phyloP scores from a whole-genome alignment of 2,797 vertebrate genomes.

The Muscicapa striata region DNA sequence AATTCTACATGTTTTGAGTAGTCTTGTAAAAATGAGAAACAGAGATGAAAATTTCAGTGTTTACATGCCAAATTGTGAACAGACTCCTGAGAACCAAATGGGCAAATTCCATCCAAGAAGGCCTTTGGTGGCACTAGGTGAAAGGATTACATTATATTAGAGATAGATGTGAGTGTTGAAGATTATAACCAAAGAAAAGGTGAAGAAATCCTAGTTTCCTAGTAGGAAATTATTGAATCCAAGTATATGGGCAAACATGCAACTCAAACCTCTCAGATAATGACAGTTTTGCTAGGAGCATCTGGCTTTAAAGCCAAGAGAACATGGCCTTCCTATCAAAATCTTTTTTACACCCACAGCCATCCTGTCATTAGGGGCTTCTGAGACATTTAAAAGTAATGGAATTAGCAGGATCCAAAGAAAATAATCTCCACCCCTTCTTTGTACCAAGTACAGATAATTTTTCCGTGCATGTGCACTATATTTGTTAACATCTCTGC shows the following conservation, averaged over 20 bases:
- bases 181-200: not conserved
- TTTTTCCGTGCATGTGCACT: not conserved
- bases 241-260: not conserved
- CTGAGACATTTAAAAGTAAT: not conserved
- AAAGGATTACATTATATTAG: not conserved
- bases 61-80: not conserved
- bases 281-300: not conserved
- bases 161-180: not conserved
- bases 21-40: not conserved
- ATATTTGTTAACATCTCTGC: not conserved
- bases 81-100: not conserved
- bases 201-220: not conserved
- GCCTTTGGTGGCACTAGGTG: not conserved
- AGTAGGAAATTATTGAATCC: not conserved
- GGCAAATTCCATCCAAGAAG: not conserved
- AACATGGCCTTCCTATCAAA: not conserved
- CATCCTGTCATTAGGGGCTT: not conserved
- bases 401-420: not conserved
- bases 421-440: not conserved
- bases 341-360: not conserved
- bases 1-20: conserved; percentile 3
- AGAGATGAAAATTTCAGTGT: not conserved
- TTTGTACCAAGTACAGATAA: not conserved
- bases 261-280: not conserved
- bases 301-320: not conserved